Evolutionary conservation across 2,113 vertebrate species (phyloP).

Genomic region (Cavia porcellus): DNA sequence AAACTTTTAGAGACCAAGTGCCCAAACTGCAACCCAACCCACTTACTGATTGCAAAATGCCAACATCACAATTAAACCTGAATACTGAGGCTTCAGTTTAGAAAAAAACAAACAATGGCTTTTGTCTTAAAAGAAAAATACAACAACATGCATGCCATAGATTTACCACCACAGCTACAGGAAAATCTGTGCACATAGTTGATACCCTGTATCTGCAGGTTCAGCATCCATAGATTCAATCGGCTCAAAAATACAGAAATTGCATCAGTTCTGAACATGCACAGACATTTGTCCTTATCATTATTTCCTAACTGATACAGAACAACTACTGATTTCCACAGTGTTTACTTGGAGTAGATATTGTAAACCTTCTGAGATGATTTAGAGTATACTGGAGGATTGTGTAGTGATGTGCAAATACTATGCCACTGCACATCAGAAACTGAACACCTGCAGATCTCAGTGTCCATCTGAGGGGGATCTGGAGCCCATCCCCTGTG

Average conservation of each 20-base stretch:
- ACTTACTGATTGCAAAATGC: not conserved
- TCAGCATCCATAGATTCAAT: not conserved
- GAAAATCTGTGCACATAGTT: accelerated
- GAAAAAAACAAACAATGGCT: not conserved
- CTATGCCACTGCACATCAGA: accelerated
- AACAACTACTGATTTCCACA: not conserved
- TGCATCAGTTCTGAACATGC: not conserved
- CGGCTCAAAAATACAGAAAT: not conserved
- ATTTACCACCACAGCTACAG: not conserved
- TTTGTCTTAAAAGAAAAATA: not conserved
- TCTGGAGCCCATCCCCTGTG: not conserved
- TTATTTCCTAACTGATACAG: not conserved
- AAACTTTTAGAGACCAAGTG: not conserved
- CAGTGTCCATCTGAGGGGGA: not conserved
- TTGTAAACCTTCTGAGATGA: not conserved
- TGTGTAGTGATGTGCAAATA: not conserved
- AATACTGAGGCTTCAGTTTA: not conserved
- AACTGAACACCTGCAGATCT: too few species aligned
- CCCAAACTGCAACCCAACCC: not conserved
- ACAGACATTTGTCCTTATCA: not conserved
- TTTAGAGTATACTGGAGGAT: not conserved
- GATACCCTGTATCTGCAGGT: accelerated
- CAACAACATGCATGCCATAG: not conserved
- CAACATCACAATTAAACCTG: not conserved
- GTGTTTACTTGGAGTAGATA: not conserved